Conservation (phyloP, 2,797 vertebrate species). For the Squalus acanthias region DNA sequence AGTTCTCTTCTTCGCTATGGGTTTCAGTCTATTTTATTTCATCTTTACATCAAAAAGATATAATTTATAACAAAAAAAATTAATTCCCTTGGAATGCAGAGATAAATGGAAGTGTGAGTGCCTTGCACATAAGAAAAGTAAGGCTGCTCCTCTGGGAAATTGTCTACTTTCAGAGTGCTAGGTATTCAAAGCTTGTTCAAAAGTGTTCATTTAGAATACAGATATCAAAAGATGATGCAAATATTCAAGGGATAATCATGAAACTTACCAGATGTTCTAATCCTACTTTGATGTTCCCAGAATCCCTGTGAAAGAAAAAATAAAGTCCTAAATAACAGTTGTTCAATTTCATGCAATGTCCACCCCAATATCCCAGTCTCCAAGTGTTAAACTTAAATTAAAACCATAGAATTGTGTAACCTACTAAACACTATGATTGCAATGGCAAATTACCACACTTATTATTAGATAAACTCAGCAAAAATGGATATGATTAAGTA, state of each 20-base stretch:
- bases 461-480: background rate
- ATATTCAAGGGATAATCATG: constrained; percentile 71
- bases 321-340: constrained; percentile 67
- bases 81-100: constrained; percentile 67
- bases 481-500: background rate
- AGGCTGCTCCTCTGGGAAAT: constrained; percentile 69
- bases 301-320: constrained; percentile 86
- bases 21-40: constrained; percentile 64
- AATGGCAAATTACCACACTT: background rate
- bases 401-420: background rate
- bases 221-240: constrained; percentile 81
- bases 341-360: background rate
- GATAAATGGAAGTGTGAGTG: constrained; percentile 72
- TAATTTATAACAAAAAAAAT: constrained; percentile 66
- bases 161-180: constrained; percentile 73
- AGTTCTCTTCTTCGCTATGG: constrained; percentile 38
- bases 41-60: constrained; percentile 71
- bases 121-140: constrained; percentile 66
- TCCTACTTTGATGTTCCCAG: constrained; percentile 81
- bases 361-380: background rate
- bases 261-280: constrained; percentile 99
- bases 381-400: background rate
- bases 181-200: constrained; percentile 74
- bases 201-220: constrained; percentile 81
- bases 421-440: background rate